Evolutionary conservation across 2,797 vertebrate genomes (phyloP).

Genomic region (Salarias fasciatus): DNA sequence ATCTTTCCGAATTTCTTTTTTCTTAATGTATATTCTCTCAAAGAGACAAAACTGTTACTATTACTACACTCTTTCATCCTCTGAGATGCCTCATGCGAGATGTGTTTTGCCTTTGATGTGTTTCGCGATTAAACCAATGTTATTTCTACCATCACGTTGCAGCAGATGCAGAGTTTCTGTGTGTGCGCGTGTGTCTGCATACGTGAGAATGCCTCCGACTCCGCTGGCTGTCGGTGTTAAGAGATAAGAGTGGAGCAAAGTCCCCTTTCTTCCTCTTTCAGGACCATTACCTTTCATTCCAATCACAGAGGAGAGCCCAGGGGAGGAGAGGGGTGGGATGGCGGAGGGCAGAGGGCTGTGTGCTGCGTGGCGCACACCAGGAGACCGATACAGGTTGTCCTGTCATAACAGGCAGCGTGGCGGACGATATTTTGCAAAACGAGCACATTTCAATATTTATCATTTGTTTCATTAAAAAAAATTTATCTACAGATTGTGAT

Average conservation of each 20-base stretch:
- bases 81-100: constrained; percentile 66
- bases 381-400: constrained; percentile 31
- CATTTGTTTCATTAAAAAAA: constrained; percentile 33
- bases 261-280: constrained; percentile 85
- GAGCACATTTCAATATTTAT: constrained; percentile 30
- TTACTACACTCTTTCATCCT: constrained; percentile 73
- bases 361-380: constrained; percentile 62
- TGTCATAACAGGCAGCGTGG: constrained; percentile 35
- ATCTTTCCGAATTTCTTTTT: constrained; percentile 71
- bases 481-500: constrained; percentile 15
- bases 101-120: constrained; percentile 81
- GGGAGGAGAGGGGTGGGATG: constrained; percentile 49
- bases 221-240: constrained; percentile 82
- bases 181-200: constrained; percentile 29
- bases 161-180: constrained; percentile 87
- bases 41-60: constrained; percentile 75
- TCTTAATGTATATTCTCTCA: constrained; percentile 60
- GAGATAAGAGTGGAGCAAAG: constrained; percentile 78
- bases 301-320: constrained; percentile 81
- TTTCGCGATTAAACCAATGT: constrained; percentile 83
- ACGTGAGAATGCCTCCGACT: constrained; percentile 21
- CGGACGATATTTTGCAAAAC: constrained; percentile 29
- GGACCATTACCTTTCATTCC: constrained; percentile 87
- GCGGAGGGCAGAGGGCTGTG: constrained; percentile 34
- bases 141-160: constrained; percentile 84